Evolutionary conservation across 2,797 vertebrate species (phyloP).

Genomic region (Clarias platycephalus): DNA sequence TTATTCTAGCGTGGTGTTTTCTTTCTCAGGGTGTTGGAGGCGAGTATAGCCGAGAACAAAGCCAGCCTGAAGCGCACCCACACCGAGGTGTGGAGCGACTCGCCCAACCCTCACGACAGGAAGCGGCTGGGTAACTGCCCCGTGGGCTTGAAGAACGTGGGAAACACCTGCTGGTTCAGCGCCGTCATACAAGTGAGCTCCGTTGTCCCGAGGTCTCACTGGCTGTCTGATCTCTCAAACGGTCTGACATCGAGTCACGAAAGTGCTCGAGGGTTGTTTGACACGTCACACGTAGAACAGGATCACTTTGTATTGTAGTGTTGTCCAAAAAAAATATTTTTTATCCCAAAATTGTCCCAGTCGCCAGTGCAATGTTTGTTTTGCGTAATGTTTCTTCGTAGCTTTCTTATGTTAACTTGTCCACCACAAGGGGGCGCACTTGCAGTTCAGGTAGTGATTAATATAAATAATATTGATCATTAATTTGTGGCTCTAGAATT

Average conservation of each 20-base stretch:
- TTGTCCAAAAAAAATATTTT: neutral
- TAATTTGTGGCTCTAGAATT: no score
- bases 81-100: conserved; percentile 95
- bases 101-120: conserved; percentile 93
- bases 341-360: neutral
- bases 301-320: neutral
- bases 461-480: no score
- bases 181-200: conserved; percentile 94
- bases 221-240: neutral
- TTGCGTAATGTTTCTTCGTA: no score
- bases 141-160: conserved; percentile 96
- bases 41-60: conserved; percentile 98
- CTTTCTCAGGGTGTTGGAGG: conserved; percentile 87
- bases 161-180: conserved; percentile 99
- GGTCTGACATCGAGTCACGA: neutral
- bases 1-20: neutral
- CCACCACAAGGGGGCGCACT: no score
- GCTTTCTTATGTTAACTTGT: no score
- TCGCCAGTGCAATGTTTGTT: neutral
- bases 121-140: conserved; percentile 91
- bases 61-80: conserved; percentile 92
- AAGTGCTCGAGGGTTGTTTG: neutral
- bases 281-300: neutral
- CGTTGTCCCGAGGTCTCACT: conserved; percentile 8
- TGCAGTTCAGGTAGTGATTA: no score